Base-by-base conservation (phyloP, 2,797 vertebrate species). In the Semaprochilodus insignis region DNA sequence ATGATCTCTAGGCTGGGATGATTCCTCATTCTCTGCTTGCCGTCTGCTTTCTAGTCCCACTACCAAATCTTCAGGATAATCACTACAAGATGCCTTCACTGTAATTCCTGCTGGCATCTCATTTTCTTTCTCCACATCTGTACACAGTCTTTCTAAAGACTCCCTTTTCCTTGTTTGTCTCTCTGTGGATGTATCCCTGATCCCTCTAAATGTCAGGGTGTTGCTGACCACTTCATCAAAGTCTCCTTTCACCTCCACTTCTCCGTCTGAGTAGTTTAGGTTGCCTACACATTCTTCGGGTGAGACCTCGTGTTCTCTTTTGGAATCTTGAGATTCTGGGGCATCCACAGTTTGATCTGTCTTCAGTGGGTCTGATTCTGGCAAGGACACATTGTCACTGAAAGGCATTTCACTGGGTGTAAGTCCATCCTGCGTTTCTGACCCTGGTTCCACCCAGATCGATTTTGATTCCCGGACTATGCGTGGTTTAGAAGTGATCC, bases 121-220 rank as follows among this genome's bases (percentile, higher is more conserved):
- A 85, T 86, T 75, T 87, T 84, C 84, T 85, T 70, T 79, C 25
- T 6, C 71, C 80, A 77, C 86, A 80, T 90, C 90, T 88, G 85
- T 89, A 88, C 88, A 65, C 85, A 82, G 81, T 88, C 85, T 87
- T 85, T 85, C 76, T 75, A 79, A 89, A 87, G 80, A 87, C 79
- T 85, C 84, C 82, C 52, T 85, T 80, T n/a, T 52, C 6, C 90
- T 86, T 65, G 85, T 87, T 88, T 88, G 88, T 86, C 87, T 88
- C 55, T 86, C 85, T 88, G 85, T 85, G 88, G 93, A 87, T 72
- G 67, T 10, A 2, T 84, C 77, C 21, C 31, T 75, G 70, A 82
- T 91, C 90, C 90, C 88, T 76, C 75, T 90, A 93, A 95, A 94
- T 94, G 93, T 93, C 94, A 94, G 86, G 36, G 48, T 90, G 89